Conservation (phyloP, 1,140 invertebrate species). For the Eciton burchellii region DNA sequence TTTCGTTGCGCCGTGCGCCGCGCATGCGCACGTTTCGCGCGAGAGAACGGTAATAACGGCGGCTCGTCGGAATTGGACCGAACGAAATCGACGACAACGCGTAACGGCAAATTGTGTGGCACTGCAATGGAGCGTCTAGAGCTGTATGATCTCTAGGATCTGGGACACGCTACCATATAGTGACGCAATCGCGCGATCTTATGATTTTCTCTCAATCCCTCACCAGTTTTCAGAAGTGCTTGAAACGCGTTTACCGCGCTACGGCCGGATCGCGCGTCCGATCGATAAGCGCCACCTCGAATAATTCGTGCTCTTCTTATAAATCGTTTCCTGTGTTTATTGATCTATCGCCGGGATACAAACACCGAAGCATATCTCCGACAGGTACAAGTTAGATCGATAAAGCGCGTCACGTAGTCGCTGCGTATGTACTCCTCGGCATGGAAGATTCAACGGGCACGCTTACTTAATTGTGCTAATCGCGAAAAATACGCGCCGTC, state of each 20-base stretch:
- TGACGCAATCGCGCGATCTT: not conserved
- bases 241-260: constrained; percentile 30
- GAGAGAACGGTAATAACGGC: not conserved
- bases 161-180: not conserved
- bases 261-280: not conserved
- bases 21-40: not conserved
- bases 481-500: too few species aligned
- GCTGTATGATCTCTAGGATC: not conserved
- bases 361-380: not conserved
- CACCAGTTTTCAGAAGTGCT: not conserved
- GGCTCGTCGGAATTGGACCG: not conserved
- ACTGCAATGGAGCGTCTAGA: not conserved
- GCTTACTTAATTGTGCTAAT: too few species aligned
- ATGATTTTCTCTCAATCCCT: constrained; percentile 11
- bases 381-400: not conserved
- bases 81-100: not conserved
- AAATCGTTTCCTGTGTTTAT: constrained; percentile 5
- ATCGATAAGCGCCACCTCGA: constrained; percentile 2
- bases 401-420: too few species aligned
- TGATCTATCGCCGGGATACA: not conserved
- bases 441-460: too few species aligned
- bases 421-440: too few species aligned
- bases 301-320: not conserved
- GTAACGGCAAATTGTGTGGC: not conserved
- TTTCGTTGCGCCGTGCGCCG: too few species aligned